phyloP scores from a whole-genome alignment of 2,113 vertebrate species.

The Turdus rufiventris region DNA sequence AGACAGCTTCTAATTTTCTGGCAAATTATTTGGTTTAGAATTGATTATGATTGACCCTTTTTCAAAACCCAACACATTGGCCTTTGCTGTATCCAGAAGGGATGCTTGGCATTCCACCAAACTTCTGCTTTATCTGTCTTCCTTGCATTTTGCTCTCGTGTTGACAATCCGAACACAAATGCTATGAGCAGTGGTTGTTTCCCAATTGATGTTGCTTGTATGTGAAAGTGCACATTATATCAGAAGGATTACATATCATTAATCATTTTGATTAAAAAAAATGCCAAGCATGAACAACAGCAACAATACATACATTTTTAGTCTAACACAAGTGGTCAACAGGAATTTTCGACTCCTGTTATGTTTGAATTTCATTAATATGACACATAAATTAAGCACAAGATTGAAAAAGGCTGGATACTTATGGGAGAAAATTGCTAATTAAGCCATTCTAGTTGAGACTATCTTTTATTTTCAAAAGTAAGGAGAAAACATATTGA shows the following conservation, averaged over 20 bases:
- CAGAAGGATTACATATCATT: neutral
- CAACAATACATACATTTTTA: neutral
- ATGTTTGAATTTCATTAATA: neutral
- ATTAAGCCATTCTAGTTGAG: neutral
- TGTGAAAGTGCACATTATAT: neutral
- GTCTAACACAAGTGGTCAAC: neutral
- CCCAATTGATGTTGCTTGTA: rapidly evolving
- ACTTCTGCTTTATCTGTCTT: neutral
- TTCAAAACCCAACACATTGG: neutral
- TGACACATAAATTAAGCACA: neutral
- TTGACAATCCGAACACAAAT: neutral
- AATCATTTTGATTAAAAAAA: neutral
- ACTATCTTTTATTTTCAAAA: neutral
- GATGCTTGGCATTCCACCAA: neutral
- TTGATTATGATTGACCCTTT: neutral
- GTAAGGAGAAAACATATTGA: neutral
- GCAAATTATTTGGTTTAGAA: neutral
- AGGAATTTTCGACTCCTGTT: neutral
- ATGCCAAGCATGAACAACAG: neutral
- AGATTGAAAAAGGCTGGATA: neutral
- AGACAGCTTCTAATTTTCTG: neutral
- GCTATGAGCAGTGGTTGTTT: neutral
- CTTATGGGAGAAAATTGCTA: neutral
- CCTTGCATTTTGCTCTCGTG: neutral
- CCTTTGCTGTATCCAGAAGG: neutral